These are phyloP conservation scores for Penaeus monodon DNA, from an alignment of 2,888 invertebrate species.

Conservation along the genomic window DNA sequence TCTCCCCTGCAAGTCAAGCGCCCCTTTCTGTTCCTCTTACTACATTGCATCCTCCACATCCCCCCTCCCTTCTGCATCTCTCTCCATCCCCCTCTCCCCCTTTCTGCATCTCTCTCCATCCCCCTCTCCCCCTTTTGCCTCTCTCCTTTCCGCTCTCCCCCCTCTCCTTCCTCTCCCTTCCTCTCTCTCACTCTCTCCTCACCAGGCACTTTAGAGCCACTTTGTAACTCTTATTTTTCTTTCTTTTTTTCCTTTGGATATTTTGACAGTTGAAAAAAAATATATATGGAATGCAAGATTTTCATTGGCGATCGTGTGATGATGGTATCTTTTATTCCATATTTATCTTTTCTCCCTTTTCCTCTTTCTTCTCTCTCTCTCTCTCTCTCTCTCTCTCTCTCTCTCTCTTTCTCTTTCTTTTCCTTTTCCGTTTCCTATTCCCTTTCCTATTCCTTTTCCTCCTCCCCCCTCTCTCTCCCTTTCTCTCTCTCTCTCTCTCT, in stretches of 20 bases:
- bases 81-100: neutral
- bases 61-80: neutral
- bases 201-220: neutral
- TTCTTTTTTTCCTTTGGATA: neutral
- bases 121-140: neutral
- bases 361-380: neutral
- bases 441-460: no score
- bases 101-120: no score
- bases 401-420: constrained; percentile 29
- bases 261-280: neutral
- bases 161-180: neutral
- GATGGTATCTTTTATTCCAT: neutral
- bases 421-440: neutral
- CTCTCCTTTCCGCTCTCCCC: neutral
- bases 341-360: neutral
- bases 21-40: no score
- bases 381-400: constrained; percentile 32
- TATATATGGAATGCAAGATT: neutral
- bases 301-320: neutral
- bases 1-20: no score
- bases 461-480: no score
- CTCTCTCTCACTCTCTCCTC: constrained; percentile 6
- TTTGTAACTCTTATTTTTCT: neutral
- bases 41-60: neutral
- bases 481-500: no score